Conservation (phyloP, 2,888 invertebrate genomes). For the Ophion obscuratus region DNA sequence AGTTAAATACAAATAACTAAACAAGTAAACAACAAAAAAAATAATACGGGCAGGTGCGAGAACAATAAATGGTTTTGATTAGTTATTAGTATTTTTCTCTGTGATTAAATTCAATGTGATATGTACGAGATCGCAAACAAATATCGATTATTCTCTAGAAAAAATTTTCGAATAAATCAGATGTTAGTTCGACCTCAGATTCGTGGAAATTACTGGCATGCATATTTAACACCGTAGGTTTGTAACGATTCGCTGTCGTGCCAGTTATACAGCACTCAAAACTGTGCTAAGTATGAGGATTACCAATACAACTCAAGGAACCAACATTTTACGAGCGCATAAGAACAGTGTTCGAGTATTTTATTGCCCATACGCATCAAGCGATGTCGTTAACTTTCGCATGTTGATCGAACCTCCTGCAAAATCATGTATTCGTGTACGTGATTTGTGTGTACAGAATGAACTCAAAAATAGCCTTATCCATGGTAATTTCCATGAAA, state of each 20-base stretch:
- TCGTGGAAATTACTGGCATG: background rate
- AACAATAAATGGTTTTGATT: too few species aligned
- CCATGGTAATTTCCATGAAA: too few species aligned
- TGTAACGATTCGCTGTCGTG: conserved; percentile 10
- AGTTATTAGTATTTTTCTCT: too few species aligned
- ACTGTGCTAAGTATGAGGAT: conserved; percentile 46
- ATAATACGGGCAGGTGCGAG: too few species aligned
- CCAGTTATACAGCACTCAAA: conserved; percentile 22
- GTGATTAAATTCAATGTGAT: too few species aligned
- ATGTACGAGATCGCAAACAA: background rate
- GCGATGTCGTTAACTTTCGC: conserved; percentile 50
- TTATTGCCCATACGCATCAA: conserved; percentile 51
- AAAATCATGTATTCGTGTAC: conserved; percentile 1
- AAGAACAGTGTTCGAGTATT: conserved; percentile 13
- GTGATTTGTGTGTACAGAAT: background rate
- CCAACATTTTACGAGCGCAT: conserved; percentile 47
- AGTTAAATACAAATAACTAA: too few species aligned
- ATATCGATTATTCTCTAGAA: background rate
- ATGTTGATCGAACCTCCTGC: conserved; percentile 36
- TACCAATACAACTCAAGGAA: conserved; percentile 16
- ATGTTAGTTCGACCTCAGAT: background rate
- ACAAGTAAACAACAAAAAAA: too few species aligned
- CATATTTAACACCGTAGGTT: background rate
- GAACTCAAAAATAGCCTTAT: too few species aligned
- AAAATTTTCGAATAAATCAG: background rate